Evolutionary conservation across 2,797 vertebrate genomes (phyloP), one percentile per base, ranked within the genome.

Genomic region (Sebastiscus albofasciatus): DNA sequence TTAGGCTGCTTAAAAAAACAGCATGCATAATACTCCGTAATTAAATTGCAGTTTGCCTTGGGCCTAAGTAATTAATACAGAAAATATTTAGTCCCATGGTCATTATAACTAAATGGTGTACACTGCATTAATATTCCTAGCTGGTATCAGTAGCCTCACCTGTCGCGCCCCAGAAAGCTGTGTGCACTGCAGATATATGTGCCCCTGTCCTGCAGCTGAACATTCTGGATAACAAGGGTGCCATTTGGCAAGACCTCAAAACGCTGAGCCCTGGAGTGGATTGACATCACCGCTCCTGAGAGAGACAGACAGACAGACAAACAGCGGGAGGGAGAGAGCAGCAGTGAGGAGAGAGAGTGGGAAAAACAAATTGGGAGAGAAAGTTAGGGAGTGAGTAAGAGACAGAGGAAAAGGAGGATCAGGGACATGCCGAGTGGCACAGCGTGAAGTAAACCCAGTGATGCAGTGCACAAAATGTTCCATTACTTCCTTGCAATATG

Each of bases 181-280:
- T 95, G 95, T 75, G 96, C 97, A 0, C 94, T 96, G 92, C 98
- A 99, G 81, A 97, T 86, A 91, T 99, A 99, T 75, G 97, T 97
- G 31, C 98, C 98, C 1, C 90, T 96, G 94, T 99, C 98, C 87
- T 99, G 98, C 46, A 96, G 92, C 39, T 98, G 97, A 49, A 94
- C 95, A 27, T 93, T 95, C 29, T 89, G 95, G 85, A 99, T 97
- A 83, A 97, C 75, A 52, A 99, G 94, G 8, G 97, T 97, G 59
- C 98, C 98, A 12, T 98, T 98, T 87, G 96, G 93, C 80, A 97
- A 94, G 42, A 99, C 96, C 90, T 97, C 96, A 90, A 98, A 98
- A 26, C 97, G 95, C 69, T 97, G 96, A 52, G 94, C 85, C 75
- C 89, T 96, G 80, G 95, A 96, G 78, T 94, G 95, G 36, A 95